These are phyloP conservation scores for Chelidonichthys spinosus DNA, from an alignment of 2,797 vertebrate genomes.

Conservation along the genomic window DNA sequence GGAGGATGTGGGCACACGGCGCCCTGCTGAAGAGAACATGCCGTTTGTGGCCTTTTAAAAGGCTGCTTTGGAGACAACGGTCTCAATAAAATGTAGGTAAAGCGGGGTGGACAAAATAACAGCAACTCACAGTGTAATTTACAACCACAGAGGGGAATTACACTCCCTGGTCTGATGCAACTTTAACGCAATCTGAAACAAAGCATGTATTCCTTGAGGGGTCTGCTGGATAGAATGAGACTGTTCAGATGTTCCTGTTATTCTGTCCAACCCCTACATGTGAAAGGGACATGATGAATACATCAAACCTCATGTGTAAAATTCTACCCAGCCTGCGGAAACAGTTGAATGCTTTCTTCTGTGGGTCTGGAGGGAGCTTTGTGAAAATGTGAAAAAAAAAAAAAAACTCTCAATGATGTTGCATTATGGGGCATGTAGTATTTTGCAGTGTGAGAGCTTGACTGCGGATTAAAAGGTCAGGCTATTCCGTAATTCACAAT, in stretches of 20 bases:
- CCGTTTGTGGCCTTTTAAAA: conserved; percentile 24
- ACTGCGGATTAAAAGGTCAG: neutral
- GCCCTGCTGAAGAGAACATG: conserved; percentile 18
- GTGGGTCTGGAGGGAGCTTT: neutral
- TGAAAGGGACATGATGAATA: neutral
- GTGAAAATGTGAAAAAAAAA: neutral
- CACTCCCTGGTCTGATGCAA: neutral
- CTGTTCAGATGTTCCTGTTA: neutral
- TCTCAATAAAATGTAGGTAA: conserved; percentile 7
- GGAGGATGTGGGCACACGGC: conserved; percentile 33
- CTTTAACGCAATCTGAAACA: conserved; percentile 6
- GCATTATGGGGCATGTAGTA: neutral
- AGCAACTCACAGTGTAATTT: conserved; percentile 2
- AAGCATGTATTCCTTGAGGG: neutral
- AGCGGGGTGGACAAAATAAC: conserved; percentile 6
- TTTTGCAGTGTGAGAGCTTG: neutral
- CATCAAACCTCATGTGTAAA: neutral
- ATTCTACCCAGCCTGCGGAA: neutral
- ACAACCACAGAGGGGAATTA: neutral
- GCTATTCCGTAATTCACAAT: neutral
- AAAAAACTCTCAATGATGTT: neutral
- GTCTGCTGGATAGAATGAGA: neutral
- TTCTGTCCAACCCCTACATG: neutral
- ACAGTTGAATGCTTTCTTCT: neutral
- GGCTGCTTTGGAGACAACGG: neutral